Conservation (phyloP, 1,140 invertebrate genomes). For the Delia radicum region DNA sequence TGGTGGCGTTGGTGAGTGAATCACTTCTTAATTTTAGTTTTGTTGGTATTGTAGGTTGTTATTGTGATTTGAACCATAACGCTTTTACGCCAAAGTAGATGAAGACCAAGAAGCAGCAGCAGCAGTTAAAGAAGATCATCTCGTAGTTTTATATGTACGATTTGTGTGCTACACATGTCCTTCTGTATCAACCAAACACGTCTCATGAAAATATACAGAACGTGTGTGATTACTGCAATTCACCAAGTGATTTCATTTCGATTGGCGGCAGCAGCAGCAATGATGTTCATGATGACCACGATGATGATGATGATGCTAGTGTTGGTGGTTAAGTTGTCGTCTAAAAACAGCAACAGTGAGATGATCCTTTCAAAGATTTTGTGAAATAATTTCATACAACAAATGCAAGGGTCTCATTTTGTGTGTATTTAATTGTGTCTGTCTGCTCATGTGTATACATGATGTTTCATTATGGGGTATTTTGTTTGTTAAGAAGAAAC, state of each 20-base stretch:
- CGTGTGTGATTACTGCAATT: constrained; percentile 21
- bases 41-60: background rate
- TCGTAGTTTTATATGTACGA: background rate
- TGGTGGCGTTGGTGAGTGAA: constrained; percentile 21
- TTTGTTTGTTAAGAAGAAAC: background rate
- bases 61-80: background rate
- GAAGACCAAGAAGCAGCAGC: background rate
- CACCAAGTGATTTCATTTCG: constrained; percentile 20
- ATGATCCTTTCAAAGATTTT: constrained; percentile 16
- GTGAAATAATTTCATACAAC: constrained; percentile 7
- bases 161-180: constrained; percentile 7
- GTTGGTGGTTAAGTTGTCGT: constrained; percentile 13
- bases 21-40: constrained; percentile 4
- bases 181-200: constrained; percentile 23
- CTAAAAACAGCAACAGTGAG: background rate
- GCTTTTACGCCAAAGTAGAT: background rate
- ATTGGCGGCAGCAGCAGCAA: background rate
- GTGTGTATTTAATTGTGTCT: background rate
- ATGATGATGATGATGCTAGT: too few relatives aligned
- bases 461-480: background rate
- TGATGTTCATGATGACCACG: background rate
- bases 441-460: background rate
- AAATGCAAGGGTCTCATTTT: background rate
- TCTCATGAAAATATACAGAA: background rate
- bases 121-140: constrained; percentile 21